Base-by-base conservation (phyloP, 1,140 invertebrate genomes). In the Sminthurides bifidus region DNA sequence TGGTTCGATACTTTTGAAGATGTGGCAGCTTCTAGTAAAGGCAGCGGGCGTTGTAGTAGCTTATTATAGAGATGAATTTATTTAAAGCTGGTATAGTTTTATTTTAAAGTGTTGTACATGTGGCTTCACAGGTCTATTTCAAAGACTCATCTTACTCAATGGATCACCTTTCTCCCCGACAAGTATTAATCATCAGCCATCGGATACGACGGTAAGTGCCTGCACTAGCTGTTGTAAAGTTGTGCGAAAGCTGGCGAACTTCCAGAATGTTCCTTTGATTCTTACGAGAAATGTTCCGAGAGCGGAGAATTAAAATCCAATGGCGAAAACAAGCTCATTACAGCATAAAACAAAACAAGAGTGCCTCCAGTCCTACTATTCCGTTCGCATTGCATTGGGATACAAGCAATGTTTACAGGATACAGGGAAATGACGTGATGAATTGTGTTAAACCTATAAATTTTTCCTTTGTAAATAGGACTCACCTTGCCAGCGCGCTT, bases 121-220 rank as follows among this genome's bases (percentile, higher is more conserved):
- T 30, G 15, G n/a, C n/a, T n/a, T n/a, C n/a, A n/a, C 50, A 63
- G 62, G 62, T 17, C 46, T 64, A 4, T 64, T 64, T 37, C 59
- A 64, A 41, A 50, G 63, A 14, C 50, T 64, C 15, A 64, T 64
- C 38, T 43, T 64, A 43, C 27, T 64, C 15, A 64, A 64, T 40
- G 59, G 63, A 2, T 64, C 63, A 1, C 63, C 63, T 0, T 56
- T 64, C 21, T 49, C 59, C 15, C 59, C 63, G 21, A 59, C 50
- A 29, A 57, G 53, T 23, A 61, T 64, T 19, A 64, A 61, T 37
- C 54, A 52, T n/a, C 33, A 35, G 45, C 59, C 63, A 44, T 29
- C 56, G 10, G 54, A 56, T 37, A 64, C 59, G 2, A 64, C 63
- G 24, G 63, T 64, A 57, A 49, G 54, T 43, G 26, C 3, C 17